Base-by-base conservation (phyloP, 2,888 invertebrate species). In the Priocnemis perturbator region DNA sequence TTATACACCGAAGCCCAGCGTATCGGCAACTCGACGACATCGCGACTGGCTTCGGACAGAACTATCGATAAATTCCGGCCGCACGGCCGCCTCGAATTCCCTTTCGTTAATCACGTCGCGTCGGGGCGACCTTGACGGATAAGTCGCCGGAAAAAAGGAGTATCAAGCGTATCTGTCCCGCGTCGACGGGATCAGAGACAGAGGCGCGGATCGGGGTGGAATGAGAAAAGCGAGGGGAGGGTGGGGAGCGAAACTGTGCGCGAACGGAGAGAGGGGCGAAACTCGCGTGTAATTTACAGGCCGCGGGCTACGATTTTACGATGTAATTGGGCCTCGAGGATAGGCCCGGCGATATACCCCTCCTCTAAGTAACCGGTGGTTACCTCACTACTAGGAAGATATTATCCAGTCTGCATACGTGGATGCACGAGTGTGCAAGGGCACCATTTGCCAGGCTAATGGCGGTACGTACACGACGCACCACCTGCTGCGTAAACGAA, bases 341-440 rank as follows among this genome's bases (percentile, higher is more conserved):
- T 67, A 64, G 61, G 72, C 61, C 71, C 61, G 65, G 37, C 48
- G 55, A 65, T 45, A 65, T 45, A 63, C 60, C 55, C 60, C 59
- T 62, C 63, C 68, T 76, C 37, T 37, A 37, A 37, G 73, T 67
- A 80, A 77, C 80, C 74, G 69, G 72, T 78, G 75, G 72, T 82
- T 83, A 80, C 71, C 75, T 80, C 70, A 71, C 77, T 80, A 69
- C 83, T 76, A 80, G 75, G 74, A 82, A 81, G 70, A 75, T 76
- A 81, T 82, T 78, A 82, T 78, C 17, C 0, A 26, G 37, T 61
- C 61, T n/a, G 19, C 21, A 21, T 21, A 37, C 44, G 48, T n/a
- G 53, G n/a, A 58, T 52, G 53, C 56, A 47, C 55, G 52, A 14
- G 19, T 50, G 59, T 7, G 68, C 68, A 73, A 64, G 66, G 68